Evolutionary conservation across 2,797 vertebrate genomes (phyloP).

Genomic region (Chromobotia macracanthus): DNA sequence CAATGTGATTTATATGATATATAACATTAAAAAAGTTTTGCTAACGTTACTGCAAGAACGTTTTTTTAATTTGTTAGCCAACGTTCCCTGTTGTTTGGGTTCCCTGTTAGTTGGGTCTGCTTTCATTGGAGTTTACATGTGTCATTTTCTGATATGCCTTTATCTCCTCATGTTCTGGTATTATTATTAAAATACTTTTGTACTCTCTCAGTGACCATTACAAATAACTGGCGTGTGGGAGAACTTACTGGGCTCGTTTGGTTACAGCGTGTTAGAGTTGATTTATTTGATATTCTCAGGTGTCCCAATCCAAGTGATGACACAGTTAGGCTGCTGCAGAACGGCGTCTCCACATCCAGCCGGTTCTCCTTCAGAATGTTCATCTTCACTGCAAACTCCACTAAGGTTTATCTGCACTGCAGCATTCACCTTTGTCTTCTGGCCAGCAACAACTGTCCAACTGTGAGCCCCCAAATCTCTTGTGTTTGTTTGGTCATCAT

Average conservation of each 20-base stretch:
- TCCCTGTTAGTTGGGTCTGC: too few species aligned
- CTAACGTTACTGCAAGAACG: too few species aligned
- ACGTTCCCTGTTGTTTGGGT: too few species aligned
- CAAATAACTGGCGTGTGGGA: too few species aligned
- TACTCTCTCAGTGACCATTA: too few species aligned
- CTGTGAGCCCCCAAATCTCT: slow-evolving; percentile 10
- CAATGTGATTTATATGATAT: too few species aligned
- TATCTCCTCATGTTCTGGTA: too few species aligned
- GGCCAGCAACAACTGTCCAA: slow-evolving; percentile 15
- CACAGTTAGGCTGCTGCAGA: slow-evolving; percentile 35
- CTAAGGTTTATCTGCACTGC: slow-evolving; percentile 51
- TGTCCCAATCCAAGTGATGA: slow-evolving; percentile 29
- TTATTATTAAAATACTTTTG: too few species aligned
- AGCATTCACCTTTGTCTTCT: slow-evolving; percentile 47
- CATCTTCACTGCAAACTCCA: not conserved
- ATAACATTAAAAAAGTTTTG: too few species aligned
- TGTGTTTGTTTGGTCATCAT: not conserved
- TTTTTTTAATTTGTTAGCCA: too few species aligned
- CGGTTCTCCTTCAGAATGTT: slow-evolving; percentile 53
- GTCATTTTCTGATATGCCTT: too few species aligned
- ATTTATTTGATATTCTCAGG: slow-evolving; percentile 22
- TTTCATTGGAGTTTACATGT: too few species aligned
- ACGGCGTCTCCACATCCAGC: slow-evolving; percentile 38
- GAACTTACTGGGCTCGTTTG: not conserved
- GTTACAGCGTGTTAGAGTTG: not conserved